These are phyloP conservation scores for Pelodytes ibericus DNA, from an alignment of 2,797 vertebrate genomes.

Conservation along the genomic window DNA sequence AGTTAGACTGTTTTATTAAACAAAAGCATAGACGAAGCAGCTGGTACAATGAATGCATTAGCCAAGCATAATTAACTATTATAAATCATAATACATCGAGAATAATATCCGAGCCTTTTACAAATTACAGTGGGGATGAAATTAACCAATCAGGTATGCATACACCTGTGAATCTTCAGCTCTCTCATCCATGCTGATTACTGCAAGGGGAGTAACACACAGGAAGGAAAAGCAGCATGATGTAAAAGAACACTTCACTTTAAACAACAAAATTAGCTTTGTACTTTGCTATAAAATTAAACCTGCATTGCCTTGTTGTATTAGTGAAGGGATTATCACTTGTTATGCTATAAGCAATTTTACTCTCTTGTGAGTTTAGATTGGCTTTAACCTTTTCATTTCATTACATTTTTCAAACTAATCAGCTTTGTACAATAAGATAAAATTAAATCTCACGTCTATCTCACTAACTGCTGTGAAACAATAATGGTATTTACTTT, in stretches of 20 bases:
- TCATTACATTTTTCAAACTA: too few relatives aligned
- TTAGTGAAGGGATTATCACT: not conserved
- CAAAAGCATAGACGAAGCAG: too few relatives aligned
- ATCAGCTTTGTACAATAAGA: too few relatives aligned
- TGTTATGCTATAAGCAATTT: not conserved
- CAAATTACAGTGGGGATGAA: not conserved
- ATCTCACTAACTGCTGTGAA: too few relatives aligned
- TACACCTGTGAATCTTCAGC: slow-evolving; percentile 5
- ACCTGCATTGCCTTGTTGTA: not conserved
- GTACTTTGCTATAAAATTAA: not conserved
- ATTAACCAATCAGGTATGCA: not conserved
- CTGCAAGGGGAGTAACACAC: slow-evolving; percentile 3
- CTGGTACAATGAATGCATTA: not conserved
- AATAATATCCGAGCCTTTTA: not conserved
- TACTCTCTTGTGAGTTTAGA: too few relatives aligned
- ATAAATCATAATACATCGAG: not conserved
- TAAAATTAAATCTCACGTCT: too few relatives aligned
- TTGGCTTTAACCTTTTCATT: too few relatives aligned
- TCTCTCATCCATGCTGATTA: not conserved
- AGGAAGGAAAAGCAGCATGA: slow-evolving; percentile 1
- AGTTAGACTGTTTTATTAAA: too few relatives aligned
- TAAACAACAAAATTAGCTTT: not conserved
- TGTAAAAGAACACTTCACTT: slow-evolving; percentile 1
- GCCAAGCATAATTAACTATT: not conserved
- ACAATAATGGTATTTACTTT: too few relatives aligned